Evolutionary conservation across 92 coral and sea anemone species (phyloP), one percentile per base, ranked within the genome.

Genomic region (Isaurus tuberculatus): DNA sequence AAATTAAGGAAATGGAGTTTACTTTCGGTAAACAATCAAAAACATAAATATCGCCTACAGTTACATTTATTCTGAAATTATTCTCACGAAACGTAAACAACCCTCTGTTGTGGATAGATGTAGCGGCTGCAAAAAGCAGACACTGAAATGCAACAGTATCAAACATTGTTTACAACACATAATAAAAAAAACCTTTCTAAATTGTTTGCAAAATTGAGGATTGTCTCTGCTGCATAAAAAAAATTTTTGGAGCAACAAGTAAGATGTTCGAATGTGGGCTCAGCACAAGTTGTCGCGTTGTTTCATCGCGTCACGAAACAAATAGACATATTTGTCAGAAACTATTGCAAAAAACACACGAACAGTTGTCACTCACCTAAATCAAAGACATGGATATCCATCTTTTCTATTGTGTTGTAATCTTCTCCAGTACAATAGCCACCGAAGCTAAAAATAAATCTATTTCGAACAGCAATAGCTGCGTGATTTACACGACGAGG

Each of bases 391-490:
- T 95, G 98, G 26, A 94, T 91, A 51, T 95, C 98, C 75, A 95
- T 91, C 79, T 95, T 95, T 48, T 90, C 91, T 40, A 95, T 88
- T 20, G 79, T 79, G 77, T 79, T 83, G 86, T 95, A 95, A 34
- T 95, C 98, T 4, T 95, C 98, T 1, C 98, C 98, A 13, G 98
- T 91, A 46, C 95, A 95, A 67, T 94, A 95, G n/a, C 98, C 98
- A 0, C 98, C 98, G 46, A 95, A 95, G 71, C 98, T 95, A 49
- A 95, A 95, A 66, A 95, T 83, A 65, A 90, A 94, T 27, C 98
- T 90, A 29, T 92, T 88, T 22, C 95, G 93, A 23, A 95, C 86
- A 2, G 96, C 25, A 5, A 95, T 95, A 2, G 98, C 97, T 0
- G 98, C 98, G 66, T 95, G 98, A 81, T 95, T 95, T 26, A 95